Evolutionary conservation across 2,113 vertebrate species (phyloP).

Genomic region (Calypte anna): DNA sequence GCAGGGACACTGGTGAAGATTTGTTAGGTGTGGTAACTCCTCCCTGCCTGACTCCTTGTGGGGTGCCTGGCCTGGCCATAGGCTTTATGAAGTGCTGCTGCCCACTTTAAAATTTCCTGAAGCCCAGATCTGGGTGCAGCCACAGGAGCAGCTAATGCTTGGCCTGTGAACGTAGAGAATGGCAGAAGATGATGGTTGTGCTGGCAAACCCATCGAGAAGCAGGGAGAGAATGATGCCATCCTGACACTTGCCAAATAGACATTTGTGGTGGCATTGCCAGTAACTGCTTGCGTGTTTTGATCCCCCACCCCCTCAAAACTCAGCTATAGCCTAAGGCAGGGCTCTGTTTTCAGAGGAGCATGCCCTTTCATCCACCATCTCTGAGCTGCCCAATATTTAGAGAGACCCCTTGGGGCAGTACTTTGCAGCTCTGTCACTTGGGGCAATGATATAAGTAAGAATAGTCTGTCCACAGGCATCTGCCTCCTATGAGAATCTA

Average conservation of each 20-base stretch:
- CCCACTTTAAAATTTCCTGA: not conserved
- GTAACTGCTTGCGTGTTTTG: not conserved
- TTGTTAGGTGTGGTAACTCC: not conserved
- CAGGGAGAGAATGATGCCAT: conserved; percentile 5
- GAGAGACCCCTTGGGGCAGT: not conserved
- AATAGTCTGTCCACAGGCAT: not conserved
- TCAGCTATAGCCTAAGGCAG: not conserved
- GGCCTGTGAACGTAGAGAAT: not conserved
- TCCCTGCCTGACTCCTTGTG: not conserved
- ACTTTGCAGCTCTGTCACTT: not conserved
- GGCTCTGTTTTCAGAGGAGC: not conserved
- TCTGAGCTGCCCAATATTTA: not conserved
- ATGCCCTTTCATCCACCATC: not conserved
- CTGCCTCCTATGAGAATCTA: not conserved
- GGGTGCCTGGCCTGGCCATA: not conserved
- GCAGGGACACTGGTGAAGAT: not conserved
- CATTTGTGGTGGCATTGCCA: conserved; percentile 42
- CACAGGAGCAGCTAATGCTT: not conserved
- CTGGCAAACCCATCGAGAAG: not conserved
- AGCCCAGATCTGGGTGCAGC: not conserved
- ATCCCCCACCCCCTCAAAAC: not conserved
- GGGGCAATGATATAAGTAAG: not conserved
- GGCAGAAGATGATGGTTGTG: not conserved
- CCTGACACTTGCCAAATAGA: not conserved
- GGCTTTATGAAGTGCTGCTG: not conserved